Base-by-base conservation (phyloP, 2,797 vertebrate species). In the Centroberyx gerrardi region DNA sequence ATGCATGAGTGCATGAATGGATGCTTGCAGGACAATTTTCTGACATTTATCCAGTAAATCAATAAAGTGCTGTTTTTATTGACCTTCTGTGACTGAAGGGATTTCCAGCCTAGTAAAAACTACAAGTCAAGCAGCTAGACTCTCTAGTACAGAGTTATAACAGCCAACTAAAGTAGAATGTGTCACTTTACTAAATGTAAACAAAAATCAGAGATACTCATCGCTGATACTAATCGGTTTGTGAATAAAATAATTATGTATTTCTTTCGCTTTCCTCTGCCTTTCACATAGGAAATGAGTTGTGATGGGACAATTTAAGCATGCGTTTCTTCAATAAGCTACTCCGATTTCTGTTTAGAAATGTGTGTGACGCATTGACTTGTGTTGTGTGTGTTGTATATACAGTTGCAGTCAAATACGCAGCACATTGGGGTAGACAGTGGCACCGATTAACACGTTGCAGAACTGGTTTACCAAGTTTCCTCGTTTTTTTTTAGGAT, bases 61-160 rank as follows among this genome's bases (percentile, higher is more conserved):
- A 73, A 77, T 59, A 82, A 85, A 83, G 79, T 81, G 82, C 71
- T 51, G 66, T 76, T 55, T 27, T 80, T 46, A 59, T 60, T 77
- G 55, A 86, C 65, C 69, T 67, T 66, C 42, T 55, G 60, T 44
- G 62, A 62, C 55, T 53, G 64, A 60, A 66, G 52, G 61, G 38
- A 54, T 61, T 40, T 79, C 33, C 70, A 80, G 62, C 55, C 64
- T 65, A 44, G n/a, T 72, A 56, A 49, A 15, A 78, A 68, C 51
- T 14, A 69, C 44, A 27, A 62, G 12, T 78, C 54, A 64, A 86
- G 70, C 83, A 70, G 76, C 76, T 51, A 49, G 60, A 65, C 59
- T 83, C 63, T 64, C 49, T 8, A 42, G 42, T 10, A 64, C 15
- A 66, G 73, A 78, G 66, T 74, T 58, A 76, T 60, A 55, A 64